These are phyloP conservation scores for Channa maculata DNA, from an alignment of 2,113 vertebrate genomes.

Conservation along the genomic window DNA sequence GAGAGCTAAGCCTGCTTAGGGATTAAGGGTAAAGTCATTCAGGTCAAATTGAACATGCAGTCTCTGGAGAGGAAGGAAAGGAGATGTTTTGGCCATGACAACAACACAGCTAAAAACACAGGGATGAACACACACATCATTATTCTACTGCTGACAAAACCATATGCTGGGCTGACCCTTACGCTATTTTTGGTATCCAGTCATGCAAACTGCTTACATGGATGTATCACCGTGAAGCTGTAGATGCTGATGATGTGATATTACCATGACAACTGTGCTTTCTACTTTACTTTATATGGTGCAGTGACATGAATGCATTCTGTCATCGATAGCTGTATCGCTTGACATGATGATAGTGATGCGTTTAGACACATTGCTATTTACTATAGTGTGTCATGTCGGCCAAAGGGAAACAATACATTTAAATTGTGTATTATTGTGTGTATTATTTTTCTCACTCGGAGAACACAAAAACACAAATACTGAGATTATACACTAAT, in stretches of 20 bases:
- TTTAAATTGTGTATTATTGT: constrained; percentile 1
- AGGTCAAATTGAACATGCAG: constrained; percentile 53
- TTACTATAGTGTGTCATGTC: too few relatives aligned
- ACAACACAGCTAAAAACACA: constrained; percentile 50
- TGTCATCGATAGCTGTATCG: constrained; percentile 8
- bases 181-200: constrained; percentile 38
- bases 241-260: constrained; percentile 15
- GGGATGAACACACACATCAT: constrained; percentile 31
- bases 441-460: background rate
- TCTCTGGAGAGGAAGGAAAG: constrained; percentile 42
- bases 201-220: constrained; percentile 39
- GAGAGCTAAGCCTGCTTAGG: constrained; percentile 39
- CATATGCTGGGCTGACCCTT: background rate
- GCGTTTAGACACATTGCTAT: background rate
- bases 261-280: constrained; percentile 37
- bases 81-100: constrained; percentile 23
- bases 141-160: constrained; percentile 11
- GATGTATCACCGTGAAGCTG: constrained; percentile 10
- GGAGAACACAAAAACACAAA: background rate
- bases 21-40: constrained; percentile 35
- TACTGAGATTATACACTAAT: background rate
- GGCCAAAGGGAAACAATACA: background rate
- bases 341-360: too few relatives aligned
- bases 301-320: background rate
- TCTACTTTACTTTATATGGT: background rate